A percentile compares a stretch with the other conserved stretches of the same genome.
Evolutionary conservation across 1,140 invertebrate species (phyloP).

Genomic region (Drosophila tropicalis): DNA sequence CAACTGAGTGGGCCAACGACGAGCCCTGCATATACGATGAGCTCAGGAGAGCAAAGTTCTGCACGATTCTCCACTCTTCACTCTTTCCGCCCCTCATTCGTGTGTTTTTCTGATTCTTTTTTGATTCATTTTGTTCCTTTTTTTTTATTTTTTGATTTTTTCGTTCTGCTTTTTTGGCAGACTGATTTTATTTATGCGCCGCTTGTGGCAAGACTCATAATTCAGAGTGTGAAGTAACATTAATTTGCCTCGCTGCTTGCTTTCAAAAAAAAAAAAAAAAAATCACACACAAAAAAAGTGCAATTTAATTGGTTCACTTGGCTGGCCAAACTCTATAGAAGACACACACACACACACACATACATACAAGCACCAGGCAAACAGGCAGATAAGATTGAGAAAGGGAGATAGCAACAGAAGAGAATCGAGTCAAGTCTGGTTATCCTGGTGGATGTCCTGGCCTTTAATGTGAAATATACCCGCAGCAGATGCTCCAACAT

Average conservation of each 20-base stretch:
- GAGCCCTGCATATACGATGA: constrained; percentile 71
- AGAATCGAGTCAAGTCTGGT: background rate
- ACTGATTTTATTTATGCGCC: constrained; percentile 79
- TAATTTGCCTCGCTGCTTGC: constrained; percentile 42
- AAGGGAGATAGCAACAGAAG: background rate
- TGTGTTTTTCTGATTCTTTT: constrained; percentile 28
- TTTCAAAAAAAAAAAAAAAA: background rate
- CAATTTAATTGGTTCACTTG: constrained; percentile 72
- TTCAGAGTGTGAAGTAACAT: constrained; percentile 67
- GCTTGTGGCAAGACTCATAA: constrained; percentile 74
- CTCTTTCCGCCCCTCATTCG: constrained; percentile 2
- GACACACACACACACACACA: background rate
- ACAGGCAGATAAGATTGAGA: background rate
- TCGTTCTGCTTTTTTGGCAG: constrained; percentile 33
- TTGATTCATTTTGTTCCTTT: constrained; percentile 24
- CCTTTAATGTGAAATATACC: constrained; percentile 6
- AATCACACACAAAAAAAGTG: constrained; percentile 27
- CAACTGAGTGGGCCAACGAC: constrained; percentile 14
- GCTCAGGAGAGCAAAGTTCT: constrained; percentile 51
- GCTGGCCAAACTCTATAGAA: constrained; percentile 33
- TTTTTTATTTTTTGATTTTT: constrained; percentile 14
- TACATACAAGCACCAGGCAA: too few species aligned
- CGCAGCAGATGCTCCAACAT: constrained; percentile 19
- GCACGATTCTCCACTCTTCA: constrained; percentile 34
- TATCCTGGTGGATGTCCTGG: background rate